Base-by-base conservation (phyloP, 2,113 vertebrate genomes). In the Solea senegalensis region DNA sequence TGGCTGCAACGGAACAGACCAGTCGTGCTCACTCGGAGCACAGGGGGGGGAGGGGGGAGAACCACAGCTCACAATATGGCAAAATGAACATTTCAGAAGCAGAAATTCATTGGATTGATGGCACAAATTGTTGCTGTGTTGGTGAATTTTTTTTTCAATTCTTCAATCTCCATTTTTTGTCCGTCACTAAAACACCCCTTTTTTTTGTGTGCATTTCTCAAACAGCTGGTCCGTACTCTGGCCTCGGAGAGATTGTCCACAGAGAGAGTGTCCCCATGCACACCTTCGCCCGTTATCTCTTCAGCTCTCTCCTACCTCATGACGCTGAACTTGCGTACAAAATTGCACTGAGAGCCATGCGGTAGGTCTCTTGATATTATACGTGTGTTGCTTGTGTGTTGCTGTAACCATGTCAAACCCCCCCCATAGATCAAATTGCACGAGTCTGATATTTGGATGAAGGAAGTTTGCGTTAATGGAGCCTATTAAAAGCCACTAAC, bases 211-310 rank as follows among this genome's bases (percentile, higher is more conserved):
- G 12, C 74, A 8, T 54, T 65, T 58, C 54, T 28, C 7, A 3
- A 13, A 50, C 91, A 99, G 98, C 95, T 86, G 98, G 98, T 78
- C 97, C 96, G 3, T 99, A 99, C 81, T 98, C 96, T 90, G 98
- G 98, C 89, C 94, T 99, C 65, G 98, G 98, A 43, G 97, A 99
- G 95, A 94, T 98, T 41, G 93, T 97, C 86, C 96, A 99, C 91
- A 94, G 98, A 95, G 98, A 99, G 95, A 99, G 97, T 3, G 97
- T 99, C 91, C 98, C 98, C 90, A 99, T 99, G 98, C 98, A 99
- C 95, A 99, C 98, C 72, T 99, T 97, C 93, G 97, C 98, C 95
- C 98, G 98, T 94, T 98, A 97, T 96, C 96, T 99, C 63, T 99
- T 99, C 94, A 97, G 96, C 90, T 98, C 93, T 92, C 97, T 99